phyloP scores from a whole-genome alignment of 2,888 invertebrate genomes.

The Pycnomerus fuliginosus region DNA sequence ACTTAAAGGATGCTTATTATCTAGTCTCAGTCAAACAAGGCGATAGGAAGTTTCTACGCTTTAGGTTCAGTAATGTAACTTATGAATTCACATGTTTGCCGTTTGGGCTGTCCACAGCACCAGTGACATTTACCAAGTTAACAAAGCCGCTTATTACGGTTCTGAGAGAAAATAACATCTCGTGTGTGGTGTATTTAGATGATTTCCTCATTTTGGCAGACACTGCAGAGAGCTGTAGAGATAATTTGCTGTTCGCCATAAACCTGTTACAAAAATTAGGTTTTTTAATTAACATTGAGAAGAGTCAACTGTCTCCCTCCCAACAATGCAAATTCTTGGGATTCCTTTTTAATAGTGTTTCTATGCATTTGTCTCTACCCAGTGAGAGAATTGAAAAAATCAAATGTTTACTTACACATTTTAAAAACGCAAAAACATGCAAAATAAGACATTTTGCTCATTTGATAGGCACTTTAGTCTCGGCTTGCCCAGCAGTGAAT shows the following conservation, averaged over 20 bases:
- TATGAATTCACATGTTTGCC: not conserved
- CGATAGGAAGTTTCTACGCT: not conserved
- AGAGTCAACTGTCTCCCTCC: conserved; percentile 17
- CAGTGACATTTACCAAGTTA: no score
- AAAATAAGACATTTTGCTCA: no score
- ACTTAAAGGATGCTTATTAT: conserved; percentile 1
- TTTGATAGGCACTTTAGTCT: conserved; percentile 19
- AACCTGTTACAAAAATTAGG: conserved; percentile 10
- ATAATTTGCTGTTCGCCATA: not conserved
- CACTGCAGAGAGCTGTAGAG: not conserved
- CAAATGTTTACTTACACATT: no score
- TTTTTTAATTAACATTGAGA: conserved; percentile 27
- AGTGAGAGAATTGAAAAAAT: no score
- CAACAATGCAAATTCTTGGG: conserved; percentile 22
- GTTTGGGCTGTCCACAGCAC: no score
- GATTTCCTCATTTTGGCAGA: conserved; percentile 3
- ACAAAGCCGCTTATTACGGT: no score
- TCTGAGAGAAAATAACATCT: no score
- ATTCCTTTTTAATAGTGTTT: conserved; percentile 10
- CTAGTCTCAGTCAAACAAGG: not conserved
- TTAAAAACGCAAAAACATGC: no score
- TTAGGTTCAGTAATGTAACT: not conserved
- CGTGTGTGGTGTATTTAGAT: conserved; percentile 2
- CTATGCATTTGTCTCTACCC: no score
- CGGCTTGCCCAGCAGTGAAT: no score